Base-by-base conservation (phyloP, 1,140 invertebrate genomes). In the Papilio glaucus region DNA sequence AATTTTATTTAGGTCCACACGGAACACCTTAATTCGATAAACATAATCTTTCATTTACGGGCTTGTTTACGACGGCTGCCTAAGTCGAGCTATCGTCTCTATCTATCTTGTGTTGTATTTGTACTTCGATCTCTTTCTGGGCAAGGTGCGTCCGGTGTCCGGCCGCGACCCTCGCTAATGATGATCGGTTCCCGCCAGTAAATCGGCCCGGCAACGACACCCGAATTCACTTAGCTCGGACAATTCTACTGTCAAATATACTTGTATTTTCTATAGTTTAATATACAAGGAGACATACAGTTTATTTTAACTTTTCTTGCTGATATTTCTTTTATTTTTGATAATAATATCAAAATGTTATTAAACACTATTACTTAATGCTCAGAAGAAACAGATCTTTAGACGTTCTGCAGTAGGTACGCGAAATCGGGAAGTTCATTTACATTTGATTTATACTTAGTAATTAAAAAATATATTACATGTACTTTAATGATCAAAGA, bases 41-140 rank as follows among this genome's bases (percentile, higher is more conserved):
- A 92, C 90, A 92, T 92, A 92, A 90, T 92, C 90, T 92, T 92
- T 92, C 88, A 92, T 92, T 90, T 90, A 82, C 81, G 77, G 75
- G 82, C 85, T 86, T 89, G 77, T 92, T 90, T 90, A 92, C 83
- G 84, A 83, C 73, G 77, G 67, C 70, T 76, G 81, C 65, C 78
- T 77, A 74, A 72, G 63, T 76, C 76, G 71, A 53, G 62, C 33
- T 15, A 71, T 24, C 38, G 0, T 86, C 84, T 72, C 65, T 82
- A 71, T 89, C 75, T 0, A 49, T 53, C 69, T 37, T 38, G 13
- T 0, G 29, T 12, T 12, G 5, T 12, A 68, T 45, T 67, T 67
- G 9, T 84, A 78, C 75, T n/a, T 63, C 7, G 72, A 26, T 89
- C 83, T 74, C 74, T 73, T 63, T 86, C 73, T 60, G 61, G 57